Evolutionary conservation across 2,113 vertebrate species (phyloP), one percentile per base, ranked within the genome.

Genomic region (Chrysemys picta): DNA sequence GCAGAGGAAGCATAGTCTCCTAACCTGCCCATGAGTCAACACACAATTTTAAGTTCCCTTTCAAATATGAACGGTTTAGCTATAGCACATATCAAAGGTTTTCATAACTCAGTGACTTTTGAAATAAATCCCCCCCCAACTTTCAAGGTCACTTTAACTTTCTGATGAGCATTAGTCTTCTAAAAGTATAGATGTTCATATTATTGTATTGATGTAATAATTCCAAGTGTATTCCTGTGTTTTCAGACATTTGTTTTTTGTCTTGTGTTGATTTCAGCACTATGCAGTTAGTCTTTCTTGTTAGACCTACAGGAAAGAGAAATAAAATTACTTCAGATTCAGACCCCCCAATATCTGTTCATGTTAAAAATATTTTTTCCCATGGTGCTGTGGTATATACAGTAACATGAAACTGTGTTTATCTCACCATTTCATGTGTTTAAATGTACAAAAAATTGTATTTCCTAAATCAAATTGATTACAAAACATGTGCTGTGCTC

Each of bases 1-100:
- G 24, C 24, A 6, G 0, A 0, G 72, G 50, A 62, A 50, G 7
- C 25, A 2, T 8, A 13, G 16, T 56, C 14, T 3, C 16, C 62
- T 87, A 79, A 85, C 9, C 82, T 78, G 31, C 17, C 22, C 11
- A 5, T 87, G 9, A 78, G 22, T 75, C 88, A 25, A 17, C 2
- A 4, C n/a, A 88, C 50, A 53, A 49, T 3, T 56, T 12, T 69
- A 29, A 84, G 8, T 2, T 91, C 38, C 79, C 82, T 57, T 57
- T 56, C 82, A 54, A 2, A 52, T 93, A 42, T 47, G 1, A 21
- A 65, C 76, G 31, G 17, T 19, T 53, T 56, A 31, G 50, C 17
- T 62, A 50, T n/a, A 47, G 31, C 3, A 10, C 19, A 10, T 38
- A 3, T 82, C 78, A 80, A 85, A 92, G 69, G 6, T 24, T 56